phyloP scores from a whole-genome alignment of 2,113 vertebrate genomes.

The Mustelus asterias region DNA sequence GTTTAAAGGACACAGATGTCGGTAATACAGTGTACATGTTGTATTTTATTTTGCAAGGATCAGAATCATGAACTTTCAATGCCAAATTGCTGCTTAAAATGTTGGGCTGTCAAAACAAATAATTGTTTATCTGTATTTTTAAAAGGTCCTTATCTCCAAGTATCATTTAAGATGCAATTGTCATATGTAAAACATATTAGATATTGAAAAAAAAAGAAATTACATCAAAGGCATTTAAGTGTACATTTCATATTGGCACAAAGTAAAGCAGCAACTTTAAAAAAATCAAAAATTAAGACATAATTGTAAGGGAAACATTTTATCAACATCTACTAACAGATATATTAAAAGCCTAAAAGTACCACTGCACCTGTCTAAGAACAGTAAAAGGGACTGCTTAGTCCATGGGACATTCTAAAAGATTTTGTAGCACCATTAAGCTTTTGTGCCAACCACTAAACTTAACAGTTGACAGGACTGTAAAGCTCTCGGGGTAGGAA shows the following conservation, averaged over 20 bases:
- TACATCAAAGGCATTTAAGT: conserved; percentile 60
- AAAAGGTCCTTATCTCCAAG: conserved; percentile 70
- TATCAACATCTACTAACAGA: conserved; percentile 60
- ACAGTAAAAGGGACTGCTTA: conserved; percentile 53
- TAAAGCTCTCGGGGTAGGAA: conserved; percentile 66
- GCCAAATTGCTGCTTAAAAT: conserved; percentile 31
- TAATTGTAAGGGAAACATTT: conserved; percentile 55
- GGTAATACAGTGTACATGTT: not conserved
- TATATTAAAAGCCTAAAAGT: conserved; percentile 61
- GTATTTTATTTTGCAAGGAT: conserved; percentile 36
- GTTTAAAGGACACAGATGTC: not conserved
- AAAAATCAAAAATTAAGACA: conserved; percentile 56
- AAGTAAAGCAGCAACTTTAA: conserved; percentile 48
- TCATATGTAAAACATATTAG: conserved; percentile 64
- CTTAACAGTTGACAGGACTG: conserved; percentile 55
- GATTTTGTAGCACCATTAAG: conserved; percentile 75
- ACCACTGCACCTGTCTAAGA: conserved; percentile 57
- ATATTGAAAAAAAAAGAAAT: conserved; percentile 51
- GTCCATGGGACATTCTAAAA: conserved; percentile 59
- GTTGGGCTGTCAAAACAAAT: conserved; percentile 21
- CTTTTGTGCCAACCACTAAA: conserved; percentile 64
- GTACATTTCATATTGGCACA: conserved; percentile 62
- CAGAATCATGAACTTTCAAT: conserved; percentile 6
- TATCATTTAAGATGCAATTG: conserved; percentile 71
- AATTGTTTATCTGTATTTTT: conserved; percentile 45